phyloP scores from a whole-genome alignment of 2,113 vertebrate species.

The Pangasianodon gigas region DNA sequence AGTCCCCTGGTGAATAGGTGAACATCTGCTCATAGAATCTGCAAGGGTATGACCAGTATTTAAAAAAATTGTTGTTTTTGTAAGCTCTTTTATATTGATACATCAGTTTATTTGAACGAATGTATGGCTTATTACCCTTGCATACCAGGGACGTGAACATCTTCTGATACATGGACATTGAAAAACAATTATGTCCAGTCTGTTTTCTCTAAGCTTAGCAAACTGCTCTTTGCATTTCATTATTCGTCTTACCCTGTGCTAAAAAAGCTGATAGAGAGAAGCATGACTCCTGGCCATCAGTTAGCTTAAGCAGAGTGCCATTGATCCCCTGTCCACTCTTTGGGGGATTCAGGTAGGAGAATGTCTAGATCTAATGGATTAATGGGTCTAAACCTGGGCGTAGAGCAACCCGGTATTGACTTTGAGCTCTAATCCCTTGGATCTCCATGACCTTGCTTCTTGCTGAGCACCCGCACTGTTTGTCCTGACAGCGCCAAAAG shows the following conservation, averaged over 20 bases:
- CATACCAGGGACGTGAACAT: neutral
- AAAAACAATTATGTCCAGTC: neutral
- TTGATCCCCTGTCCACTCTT: conserved; percentile 70
- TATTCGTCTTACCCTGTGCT: neutral
- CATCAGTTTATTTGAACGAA: neutral
- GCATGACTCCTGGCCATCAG: conserved; percentile 63
- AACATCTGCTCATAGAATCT: conserved; percentile 9
- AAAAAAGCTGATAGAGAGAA: conserved; percentile 35
- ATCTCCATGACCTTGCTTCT: conserved; percentile 73
- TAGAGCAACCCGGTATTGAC: conserved; percentile 74
- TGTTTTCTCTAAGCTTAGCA: neutral
- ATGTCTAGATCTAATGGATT: conserved; percentile 80
- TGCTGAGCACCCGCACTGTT: conserved; percentile 53
- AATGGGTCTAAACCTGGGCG: conserved; percentile 73
- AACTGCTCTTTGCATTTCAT: conserved; percentile 5
- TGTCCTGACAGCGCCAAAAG: conserved; percentile 20
- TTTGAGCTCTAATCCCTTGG: conserved; percentile 74
- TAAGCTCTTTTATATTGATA: neutral
- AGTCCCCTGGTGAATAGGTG: conserved; percentile 10
- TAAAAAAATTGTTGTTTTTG: neutral
- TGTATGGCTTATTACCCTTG: neutral
- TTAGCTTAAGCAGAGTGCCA: conserved; percentile 60
- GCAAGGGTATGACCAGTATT: neutral
- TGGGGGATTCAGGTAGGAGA: conserved; percentile 65
- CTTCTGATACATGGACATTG: neutral